phyloP scores from a whole-genome alignment of 2,113 vertebrate genomes.

The Erpornis zantholeuca region DNA sequence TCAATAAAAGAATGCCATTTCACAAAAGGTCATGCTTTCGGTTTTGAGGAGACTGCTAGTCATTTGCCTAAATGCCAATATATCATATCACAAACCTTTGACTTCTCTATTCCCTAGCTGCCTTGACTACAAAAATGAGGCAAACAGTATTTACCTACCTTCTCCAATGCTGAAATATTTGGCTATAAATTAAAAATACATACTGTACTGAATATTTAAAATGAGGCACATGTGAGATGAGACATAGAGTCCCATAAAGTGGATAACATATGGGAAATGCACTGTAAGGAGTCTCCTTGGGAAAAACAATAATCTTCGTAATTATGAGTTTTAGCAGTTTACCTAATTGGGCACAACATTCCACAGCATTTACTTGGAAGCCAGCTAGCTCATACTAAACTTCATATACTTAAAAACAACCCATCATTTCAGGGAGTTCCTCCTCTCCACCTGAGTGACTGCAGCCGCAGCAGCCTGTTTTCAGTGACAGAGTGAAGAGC shows the following conservation, averaged over 20 bases:
- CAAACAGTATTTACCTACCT: neutral
- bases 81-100: neutral
- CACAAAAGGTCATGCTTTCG: constrained; percentile 43
- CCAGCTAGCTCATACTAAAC: neutral
- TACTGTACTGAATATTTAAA: neutral
- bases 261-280: neutral
- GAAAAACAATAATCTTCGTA: neutral
- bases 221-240: neutral
- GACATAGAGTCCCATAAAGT: neutral
- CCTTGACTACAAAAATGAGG: neutral
- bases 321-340: neutral
- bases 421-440: neutral
- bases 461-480: neutral
- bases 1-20: constrained; percentile 45
- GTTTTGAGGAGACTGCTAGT: constrained; percentile 16
- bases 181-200: neutral
- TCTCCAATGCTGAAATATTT: neutral
- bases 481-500: neutral
- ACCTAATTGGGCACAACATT: neutral
- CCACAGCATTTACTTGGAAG: neutral
- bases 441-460: neutral
- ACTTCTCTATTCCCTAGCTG: neutral
- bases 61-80: constrained; percentile 38
- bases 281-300: neutral
- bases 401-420: neutral